phyloP scores from a whole-genome alignment of 2,888 invertebrate species.

The Sthenelais limicola region DNA sequence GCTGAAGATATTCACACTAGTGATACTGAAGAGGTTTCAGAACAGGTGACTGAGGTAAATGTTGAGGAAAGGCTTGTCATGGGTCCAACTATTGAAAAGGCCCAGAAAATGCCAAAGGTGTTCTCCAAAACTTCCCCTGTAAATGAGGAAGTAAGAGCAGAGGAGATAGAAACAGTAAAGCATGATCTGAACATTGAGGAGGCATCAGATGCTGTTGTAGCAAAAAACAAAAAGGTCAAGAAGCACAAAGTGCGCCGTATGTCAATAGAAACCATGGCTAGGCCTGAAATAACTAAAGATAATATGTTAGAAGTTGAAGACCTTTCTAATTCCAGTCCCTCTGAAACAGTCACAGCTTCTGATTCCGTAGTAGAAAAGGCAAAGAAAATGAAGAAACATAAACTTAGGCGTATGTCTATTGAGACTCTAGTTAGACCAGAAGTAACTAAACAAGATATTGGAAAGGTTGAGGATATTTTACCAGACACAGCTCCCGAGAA shows the following conservation, averaged over 20 bases:
- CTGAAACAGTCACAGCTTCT: too few species aligned
- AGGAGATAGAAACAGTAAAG: conserved; percentile 6
- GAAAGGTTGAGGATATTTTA: too few species aligned
- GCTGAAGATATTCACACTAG: not conserved
- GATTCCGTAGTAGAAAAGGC: too few species aligned
- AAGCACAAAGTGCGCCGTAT: not conserved
- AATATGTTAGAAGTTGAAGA: too few species aligned
- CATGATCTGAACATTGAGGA: conserved; percentile 2
- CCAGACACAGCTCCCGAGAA: too few species aligned
- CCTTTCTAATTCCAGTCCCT: too few species aligned
- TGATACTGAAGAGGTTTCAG: not conserved
- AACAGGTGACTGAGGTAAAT: conserved; percentile 4
- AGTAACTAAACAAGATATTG: not conserved
- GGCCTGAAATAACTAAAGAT: conserved; percentile 5
- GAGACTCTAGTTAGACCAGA: conserved; percentile 17
- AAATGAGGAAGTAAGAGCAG: conserved; percentile 3
- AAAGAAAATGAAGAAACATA: too few species aligned
- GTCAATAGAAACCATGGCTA: conserved; percentile 13
- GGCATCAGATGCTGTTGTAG: too few species aligned
- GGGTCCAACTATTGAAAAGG: conserved; percentile 9
- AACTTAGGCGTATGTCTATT: conserved; percentile 2
- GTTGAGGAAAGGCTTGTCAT: conserved; percentile 23
- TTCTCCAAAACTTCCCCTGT: conserved; percentile 14
- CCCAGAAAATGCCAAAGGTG: conserved; percentile 1
- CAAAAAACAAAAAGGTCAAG: conserved; percentile 1